Evolutionary conservation across 2,888 invertebrate genomes (phyloP), one percentile per base, ranked within the genome.

Genomic region (Pyrocoelia pectoralis): DNA sequence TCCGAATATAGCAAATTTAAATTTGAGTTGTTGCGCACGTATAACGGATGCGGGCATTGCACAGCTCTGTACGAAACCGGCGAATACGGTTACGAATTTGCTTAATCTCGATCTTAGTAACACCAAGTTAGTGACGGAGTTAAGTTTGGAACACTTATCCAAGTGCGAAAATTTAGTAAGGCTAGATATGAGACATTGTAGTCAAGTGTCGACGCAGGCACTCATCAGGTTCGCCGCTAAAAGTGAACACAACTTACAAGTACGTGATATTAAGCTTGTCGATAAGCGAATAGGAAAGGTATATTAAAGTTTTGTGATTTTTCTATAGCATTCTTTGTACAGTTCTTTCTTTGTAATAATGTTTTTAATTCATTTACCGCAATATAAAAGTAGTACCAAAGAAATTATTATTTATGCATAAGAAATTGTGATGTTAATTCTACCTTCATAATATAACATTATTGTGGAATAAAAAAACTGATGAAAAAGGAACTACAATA

Each of bases 41-140:
- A 87, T 97, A 40, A 94, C 95, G 0, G 95, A 97, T 80, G 93
- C 94, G 9, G 95, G 95, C 49, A 91, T 96, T 51, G 94, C 94
- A 18, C 94, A 94, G 80, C 84, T 95, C 46, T 91, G 91, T 54
- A 90, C 93, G 64, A 86, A 88, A 24, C 89, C 91, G 64, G 88
- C 89, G n/a, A 84, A 82, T 46, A 88, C 89, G 17, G 87, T 89
- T n/a, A 81, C 81, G 12, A 88, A 88, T 55, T 83, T 95, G 67
- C 84, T 87, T 64, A 88, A 89, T 67, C 84, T 95, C 29, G 93
- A 94, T 80, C 83, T 95, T 70, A 91, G 93, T 57, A 91, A 92
- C 70, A 94, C 94, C 79, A 88, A 91, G 56, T 83, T 93, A 73
- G 87, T 95, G 40, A 93, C 94, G 0, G 94, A 95, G 80, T 85